A percentile compares a stretch with the other conserved stretches of the same genome.
Evolutionary conservation across 2,797 vertebrate genomes (phyloP).

Genomic region (Ptychadena robeensis): DNA sequence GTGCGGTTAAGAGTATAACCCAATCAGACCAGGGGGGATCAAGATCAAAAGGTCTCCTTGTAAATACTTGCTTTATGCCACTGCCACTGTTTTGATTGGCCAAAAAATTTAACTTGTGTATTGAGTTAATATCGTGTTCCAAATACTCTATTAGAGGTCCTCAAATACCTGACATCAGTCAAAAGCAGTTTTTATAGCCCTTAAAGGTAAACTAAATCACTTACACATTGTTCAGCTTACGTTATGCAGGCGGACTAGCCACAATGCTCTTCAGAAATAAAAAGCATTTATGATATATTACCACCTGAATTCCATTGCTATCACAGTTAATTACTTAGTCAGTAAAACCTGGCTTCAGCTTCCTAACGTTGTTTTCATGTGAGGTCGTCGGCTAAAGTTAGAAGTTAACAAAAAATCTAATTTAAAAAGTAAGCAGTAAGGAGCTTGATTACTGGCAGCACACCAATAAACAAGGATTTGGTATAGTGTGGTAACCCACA

Average conservation of each 20-base stretch:
- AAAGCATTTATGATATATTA: slow-evolving; percentile 31
- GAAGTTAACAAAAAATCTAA: neutral
- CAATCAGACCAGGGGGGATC: slow-evolving; percentile 35
- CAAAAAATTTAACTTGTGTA: slow-evolving; percentile 48
- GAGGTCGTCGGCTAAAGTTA: neutral
- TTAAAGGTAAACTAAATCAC: slow-evolving; percentile 58
- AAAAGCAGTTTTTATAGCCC: slow-evolving; percentile 35
- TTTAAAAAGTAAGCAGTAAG: neutral
- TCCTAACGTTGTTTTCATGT: neutral
- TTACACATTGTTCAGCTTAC: slow-evolving; percentile 53
- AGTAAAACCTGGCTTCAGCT: slow-evolving; percentile 22
- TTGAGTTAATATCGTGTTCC: slow-evolving; percentile 54
- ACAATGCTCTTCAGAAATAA: slow-evolving; percentile 15
- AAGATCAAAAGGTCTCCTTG: slow-evolving; percentile 55
- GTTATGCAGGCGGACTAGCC: slow-evolving; percentile 45
- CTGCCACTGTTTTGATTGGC: slow-evolving; percentile 56
- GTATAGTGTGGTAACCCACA: neutral
- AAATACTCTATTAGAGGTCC: slow-evolving; percentile 44
- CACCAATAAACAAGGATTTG: neutral
- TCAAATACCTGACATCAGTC: slow-evolving; percentile 55
- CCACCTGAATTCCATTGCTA: slow-evolving; percentile 44
- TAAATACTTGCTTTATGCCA: slow-evolving; percentile 55
- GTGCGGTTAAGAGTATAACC: slow-evolving; percentile 50
- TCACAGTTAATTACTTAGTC: slow-evolving; percentile 28
- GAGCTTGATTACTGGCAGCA: neutral